Evolutionary conservation across 2,113 vertebrate genomes (phyloP).

Genomic region (Eulacestoma nigropectus): DNA sequence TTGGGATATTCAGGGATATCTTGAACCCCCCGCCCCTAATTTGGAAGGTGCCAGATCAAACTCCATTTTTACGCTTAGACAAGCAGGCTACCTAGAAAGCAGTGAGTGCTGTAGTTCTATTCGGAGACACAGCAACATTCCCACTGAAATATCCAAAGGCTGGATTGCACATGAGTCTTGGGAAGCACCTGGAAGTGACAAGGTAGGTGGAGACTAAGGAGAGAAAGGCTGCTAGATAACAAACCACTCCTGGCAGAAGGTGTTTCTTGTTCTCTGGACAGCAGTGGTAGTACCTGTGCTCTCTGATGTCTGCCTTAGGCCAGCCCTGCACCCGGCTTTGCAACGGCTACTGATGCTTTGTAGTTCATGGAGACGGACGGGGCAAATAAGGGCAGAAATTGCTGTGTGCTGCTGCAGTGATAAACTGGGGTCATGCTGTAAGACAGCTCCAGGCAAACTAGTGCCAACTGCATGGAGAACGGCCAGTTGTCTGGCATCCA

Average conservation of each 20-base stretch:
- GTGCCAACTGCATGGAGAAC: neutral
- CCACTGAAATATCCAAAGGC: neutral
- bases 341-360: neutral
- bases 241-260: neutral
- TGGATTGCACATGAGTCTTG: neutral
- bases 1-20: neutral
- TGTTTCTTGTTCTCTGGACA: neutral
- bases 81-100: neutral
- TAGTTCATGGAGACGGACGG: neutral
- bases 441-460: neutral
- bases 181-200: neutral
- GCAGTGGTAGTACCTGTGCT: neutral
- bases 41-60: neutral
- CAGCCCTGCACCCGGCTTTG: neutral
- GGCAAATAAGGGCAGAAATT: neutral
- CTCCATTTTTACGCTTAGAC: neutral
- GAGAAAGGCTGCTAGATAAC: neutral
- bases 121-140: neutral
- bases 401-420: neutral
- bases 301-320: neutral
- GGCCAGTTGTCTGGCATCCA: conserved; percentile 2
- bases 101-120: fast-evolving
- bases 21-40: neutral
- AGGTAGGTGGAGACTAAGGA: neutral
- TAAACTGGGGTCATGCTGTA: neutral